These are phyloP conservation scores for Takifugu ocellatus DNA, from an alignment of 2,797 vertebrate genomes.

Conservation along the genomic window DNA sequence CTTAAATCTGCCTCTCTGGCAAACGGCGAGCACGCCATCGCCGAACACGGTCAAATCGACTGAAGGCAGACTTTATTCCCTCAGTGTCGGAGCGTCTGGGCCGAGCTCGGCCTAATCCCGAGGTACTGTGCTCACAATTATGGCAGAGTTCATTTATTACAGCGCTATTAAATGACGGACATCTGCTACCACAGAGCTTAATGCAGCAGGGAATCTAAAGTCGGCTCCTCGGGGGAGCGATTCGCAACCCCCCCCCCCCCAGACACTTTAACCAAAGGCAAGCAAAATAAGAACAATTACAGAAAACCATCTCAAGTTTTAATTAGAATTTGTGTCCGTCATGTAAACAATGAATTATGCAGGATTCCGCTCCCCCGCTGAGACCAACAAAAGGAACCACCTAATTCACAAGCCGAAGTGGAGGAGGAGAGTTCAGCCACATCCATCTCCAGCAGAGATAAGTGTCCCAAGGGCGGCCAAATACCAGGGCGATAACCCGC, in stretches of 20 bases:
- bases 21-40: neutral
- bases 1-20: neutral
- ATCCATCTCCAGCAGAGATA: neutral
- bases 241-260: neutral
- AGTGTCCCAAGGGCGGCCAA: neutral
- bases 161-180: neutral
- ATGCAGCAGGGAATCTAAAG: slow-evolving; percentile 2
- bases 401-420: slow-evolving; percentile 12
- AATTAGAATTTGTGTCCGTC: slow-evolving; percentile 56
- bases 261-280: slow-evolving; percentile 1
- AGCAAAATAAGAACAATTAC: neutral
- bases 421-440: slow-evolving; percentile 14
- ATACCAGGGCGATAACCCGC: neutral
- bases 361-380: slow-evolving; percentile 34
- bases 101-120: no score
- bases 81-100: no score
- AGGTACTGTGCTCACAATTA: no score
- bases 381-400: slow-evolving; percentile 22
- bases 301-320: slow-evolving; percentile 37
- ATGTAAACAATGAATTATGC: slow-evolving; percentile 66
- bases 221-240: slow-evolving; percentile 1
- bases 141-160: neutral
- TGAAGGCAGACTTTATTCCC: no score
- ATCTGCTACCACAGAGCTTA: slow-evolving; percentile 25
- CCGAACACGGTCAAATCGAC: no score